Base-by-base conservation (phyloP, 2,113 vertebrate genomes). In the Nannospalax galili region DNA sequence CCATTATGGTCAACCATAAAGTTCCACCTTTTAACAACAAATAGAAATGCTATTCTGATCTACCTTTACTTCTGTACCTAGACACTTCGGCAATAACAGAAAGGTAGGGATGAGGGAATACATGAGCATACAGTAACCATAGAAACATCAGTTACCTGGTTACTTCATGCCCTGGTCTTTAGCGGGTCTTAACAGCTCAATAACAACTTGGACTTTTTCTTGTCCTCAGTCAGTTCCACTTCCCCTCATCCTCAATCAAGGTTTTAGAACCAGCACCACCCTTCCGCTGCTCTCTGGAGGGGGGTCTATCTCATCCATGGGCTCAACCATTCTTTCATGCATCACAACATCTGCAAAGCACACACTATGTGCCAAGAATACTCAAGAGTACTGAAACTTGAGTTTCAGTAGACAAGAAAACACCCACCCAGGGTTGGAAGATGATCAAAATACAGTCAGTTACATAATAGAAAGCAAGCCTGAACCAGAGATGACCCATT, bases 291-390 rank as follows among this genome's bases (percentile, higher is more conserved):
- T 65, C 75, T 62, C 26, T 22, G 16, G 15, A 10, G 56, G 73
- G 15, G 14, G 56, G 73, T 72, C n/a, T 24, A 8, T n/a, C 15
- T 45, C 56, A 62, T 20, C 20, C 16, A 72, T 30, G 9, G 20
- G 48, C 28, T 73, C n/a, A 26, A 56, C 32, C 37, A 73, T 69
- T 56, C 62, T 37, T 52, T 37, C 32, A 32, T 37, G 30, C 32
- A 17, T 20, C 37, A 7, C 45, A 37, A 3, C 26, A 7, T 26
- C 19, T 45, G 24, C 42, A 9, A 14, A 88, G n/a, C 26, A 81
- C 40, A 15, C 48, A 69, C 3, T 7, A 28, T 11, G 15, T 2
- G 3, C 40, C 2, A 4, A 40, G 22, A 3, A 0, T 48, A n/a
- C 15, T 48, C 12, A 45, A 3, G 3, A 78, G 70, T 11, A 62